phyloP scores from a whole-genome alignment of 2,113 vertebrate species.

The Peromyscus leucopus region DNA sequence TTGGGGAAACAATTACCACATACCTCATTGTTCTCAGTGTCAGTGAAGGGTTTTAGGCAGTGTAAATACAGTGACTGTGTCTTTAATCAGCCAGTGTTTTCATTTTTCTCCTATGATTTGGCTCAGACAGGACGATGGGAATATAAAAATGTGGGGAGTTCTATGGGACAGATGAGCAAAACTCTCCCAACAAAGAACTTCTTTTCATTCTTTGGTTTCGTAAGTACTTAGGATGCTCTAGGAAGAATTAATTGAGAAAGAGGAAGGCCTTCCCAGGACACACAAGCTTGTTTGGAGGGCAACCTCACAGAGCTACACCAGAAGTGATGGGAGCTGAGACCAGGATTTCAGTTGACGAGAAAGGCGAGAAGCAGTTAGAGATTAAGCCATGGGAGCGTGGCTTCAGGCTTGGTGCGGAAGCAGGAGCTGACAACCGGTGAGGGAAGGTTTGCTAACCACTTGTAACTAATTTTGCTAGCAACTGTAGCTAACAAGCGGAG shows the following conservation, averaged over 20 bases:
- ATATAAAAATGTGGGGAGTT: not conserved
- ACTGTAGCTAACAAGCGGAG: not conserved
- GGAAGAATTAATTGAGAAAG: not conserved
- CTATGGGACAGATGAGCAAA: not conserved
- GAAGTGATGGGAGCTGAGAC: not conserved
- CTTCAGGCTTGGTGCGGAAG: no score
- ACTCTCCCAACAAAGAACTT: slow-evolving; percentile 39
- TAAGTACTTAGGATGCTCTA: not conserved
- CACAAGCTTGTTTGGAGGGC: not conserved
- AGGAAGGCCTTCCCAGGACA: not conserved
- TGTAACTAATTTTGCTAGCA: no score
- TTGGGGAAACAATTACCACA: not conserved
- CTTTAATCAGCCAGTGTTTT: not conserved
- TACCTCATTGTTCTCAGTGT: slow-evolving; percentile 16
- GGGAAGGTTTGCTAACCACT: no score
- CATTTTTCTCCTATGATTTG: not conserved
- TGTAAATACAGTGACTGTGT: slow-evolving; percentile 11
- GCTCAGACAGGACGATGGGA: not conserved
- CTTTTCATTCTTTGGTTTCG: slow-evolving; percentile 40
- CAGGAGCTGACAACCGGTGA: no score
- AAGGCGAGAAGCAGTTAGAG: not conserved
- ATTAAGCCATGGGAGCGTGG: no score
- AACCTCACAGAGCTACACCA: not conserved
- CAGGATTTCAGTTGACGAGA: not conserved
- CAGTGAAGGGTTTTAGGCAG: not conserved